A percentile compares a stretch with the other conserved stretches of the same genome.
Conservation (phyloP, 2,113 vertebrate species). For the Phoenicopterus ruber region DNA sequence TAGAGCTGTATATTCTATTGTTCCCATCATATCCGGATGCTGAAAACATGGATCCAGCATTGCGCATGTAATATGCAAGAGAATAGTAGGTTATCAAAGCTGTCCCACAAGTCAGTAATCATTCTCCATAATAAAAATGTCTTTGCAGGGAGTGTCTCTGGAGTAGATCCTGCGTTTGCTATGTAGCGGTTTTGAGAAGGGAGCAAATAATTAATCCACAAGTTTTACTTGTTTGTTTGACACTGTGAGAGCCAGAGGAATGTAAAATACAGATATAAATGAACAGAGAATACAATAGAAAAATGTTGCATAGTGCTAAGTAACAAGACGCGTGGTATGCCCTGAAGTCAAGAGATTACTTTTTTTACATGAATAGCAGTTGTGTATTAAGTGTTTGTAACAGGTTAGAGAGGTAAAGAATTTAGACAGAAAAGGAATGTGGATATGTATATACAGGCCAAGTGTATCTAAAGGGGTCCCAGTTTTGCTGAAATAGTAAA, state of each 20-base stretch:
- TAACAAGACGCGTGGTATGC: background rate
- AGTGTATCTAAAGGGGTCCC: background rate
- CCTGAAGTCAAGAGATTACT: background rate
- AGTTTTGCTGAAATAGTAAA: background rate
- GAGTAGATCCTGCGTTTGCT: background rate
- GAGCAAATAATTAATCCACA: background rate
- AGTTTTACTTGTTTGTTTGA: background rate
- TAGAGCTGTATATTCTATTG: background rate
- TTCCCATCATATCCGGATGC: background rate
- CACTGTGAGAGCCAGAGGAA: background rate
- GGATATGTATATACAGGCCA: background rate
- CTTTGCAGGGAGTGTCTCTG: background rate
- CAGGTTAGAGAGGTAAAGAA: background rate
- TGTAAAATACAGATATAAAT: background rate
- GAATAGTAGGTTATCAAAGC: background rate
- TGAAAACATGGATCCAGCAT: background rate
- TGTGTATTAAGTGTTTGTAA: background rate
- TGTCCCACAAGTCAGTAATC: background rate
- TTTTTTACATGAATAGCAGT: background rate
- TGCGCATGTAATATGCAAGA: background rate
- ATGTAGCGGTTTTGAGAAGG: background rate
- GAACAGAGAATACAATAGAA: background rate
- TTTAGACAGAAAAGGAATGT: background rate
- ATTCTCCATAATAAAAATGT: background rate
- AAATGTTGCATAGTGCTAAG: background rate